These are phyloP conservation scores for Poeciliopsis infans DNA, from an alignment of 2,797 vertebrate species.

Conservation along the genomic window DNA sequence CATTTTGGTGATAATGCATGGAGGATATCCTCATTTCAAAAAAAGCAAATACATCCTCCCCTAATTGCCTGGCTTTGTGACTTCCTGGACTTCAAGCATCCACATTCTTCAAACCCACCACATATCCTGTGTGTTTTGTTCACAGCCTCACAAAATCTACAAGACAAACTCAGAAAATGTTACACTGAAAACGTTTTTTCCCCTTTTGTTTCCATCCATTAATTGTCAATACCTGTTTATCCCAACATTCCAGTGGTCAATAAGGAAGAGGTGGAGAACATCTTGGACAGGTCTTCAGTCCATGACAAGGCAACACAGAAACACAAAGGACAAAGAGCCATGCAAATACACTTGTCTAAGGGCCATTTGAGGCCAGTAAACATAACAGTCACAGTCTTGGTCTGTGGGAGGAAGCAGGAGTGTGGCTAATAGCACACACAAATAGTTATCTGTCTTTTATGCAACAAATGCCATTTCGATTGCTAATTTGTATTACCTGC, in stretches of 20 bases:
- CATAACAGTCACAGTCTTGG: not conserved
- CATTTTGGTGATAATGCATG: constrained; percentile 35
- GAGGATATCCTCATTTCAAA: constrained; percentile 74
- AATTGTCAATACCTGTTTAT: not conserved
- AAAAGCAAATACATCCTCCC: constrained; percentile 46
- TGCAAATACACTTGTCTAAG: not conserved
- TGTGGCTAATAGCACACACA: not conserved
- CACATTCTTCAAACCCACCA: constrained; percentile 60
- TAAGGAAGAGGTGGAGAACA: not conserved
- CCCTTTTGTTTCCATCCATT: not conserved
- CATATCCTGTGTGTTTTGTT: constrained; percentile 60
- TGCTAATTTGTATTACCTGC: not conserved
- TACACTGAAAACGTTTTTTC: constrained; percentile 19
- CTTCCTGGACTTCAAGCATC: constrained; percentile 66
- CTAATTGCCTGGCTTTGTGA: constrained; percentile 64
- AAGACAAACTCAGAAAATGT: constrained; percentile 34
- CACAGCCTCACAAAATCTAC: constrained; percentile 35
- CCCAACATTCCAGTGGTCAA: not conserved
- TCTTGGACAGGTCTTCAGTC: not conserved
- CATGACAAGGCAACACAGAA: not conserved
- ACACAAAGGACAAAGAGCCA: not conserved
- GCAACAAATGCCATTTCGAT: not conserved
- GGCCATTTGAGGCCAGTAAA: not conserved
- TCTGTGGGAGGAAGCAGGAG: not conserved
- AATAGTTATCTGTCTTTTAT: not conserved